Base-by-base conservation (phyloP, 2,888 invertebrate species). In the Cyrtodaria siliqua region DNA sequence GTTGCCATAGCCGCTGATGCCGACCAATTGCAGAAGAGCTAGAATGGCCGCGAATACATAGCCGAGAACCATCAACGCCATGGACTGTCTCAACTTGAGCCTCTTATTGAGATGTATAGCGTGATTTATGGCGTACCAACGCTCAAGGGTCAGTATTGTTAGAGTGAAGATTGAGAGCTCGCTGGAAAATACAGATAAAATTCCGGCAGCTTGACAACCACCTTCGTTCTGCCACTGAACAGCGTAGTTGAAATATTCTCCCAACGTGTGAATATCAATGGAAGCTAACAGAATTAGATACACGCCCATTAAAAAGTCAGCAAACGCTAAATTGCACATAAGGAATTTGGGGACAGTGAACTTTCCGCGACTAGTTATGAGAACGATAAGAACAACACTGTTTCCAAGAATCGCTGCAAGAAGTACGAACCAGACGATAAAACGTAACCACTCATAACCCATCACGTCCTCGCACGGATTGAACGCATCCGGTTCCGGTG, bases 91-190 rank as follows among this genome's bases (percentile, higher is more conserved):
- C 53, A 92, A 84, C 20, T 87, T 83, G 9, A 92, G 75, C 2
- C 91, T 82, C 68, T 91, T 92, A 20, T 88, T 90, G 14, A 91
- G 83, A 63, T 92, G 85, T 44, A 92, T 91, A 16, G 91, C 92
- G 75, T 92, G 87, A 40, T 89, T 90, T n/a, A 92, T 92, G 52
- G 91, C 91, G 67, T 92, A 92, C 91, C 91, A 92, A 50, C 92
- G 71, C 80, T 92, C 92, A 56, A 92, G 50, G 0, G 92, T 92
- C 59, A 92, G 88, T 12, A 92, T 89, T 0, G 90, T 87, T 29
- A 92, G 72, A 18, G 91, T 91, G 77, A 87, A 92, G 12, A 90
- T 84, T 1, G 91, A 91, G 16, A 92, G 78, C 63, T 91, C 91
- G 49, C 89, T 90, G 3, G 91, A 87, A 71, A 92, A 92, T 44